Percentiles rank a stretch among this genome's conserved stretches.
phyloP scores from a whole-genome alignment of 2,113 vertebrate genomes.

The Psittacula cyanocephala region DNA sequence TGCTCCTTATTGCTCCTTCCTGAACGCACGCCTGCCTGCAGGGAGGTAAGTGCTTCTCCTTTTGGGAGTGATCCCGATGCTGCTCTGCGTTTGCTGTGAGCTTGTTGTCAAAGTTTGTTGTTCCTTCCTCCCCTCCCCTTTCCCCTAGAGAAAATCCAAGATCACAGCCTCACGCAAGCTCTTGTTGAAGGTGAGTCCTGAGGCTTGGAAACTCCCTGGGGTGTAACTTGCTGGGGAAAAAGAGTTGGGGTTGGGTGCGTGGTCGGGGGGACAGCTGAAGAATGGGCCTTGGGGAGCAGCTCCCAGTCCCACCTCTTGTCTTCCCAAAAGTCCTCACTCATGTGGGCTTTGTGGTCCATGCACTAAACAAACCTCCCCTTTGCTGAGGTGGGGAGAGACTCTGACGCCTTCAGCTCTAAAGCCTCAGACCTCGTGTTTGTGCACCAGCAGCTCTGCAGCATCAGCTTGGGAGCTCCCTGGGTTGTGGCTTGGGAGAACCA shows the following conservation, averaged over 20 bases:
- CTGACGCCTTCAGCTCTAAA: background rate
- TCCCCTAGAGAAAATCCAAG: conserved; percentile 86
- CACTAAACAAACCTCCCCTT: background rate
- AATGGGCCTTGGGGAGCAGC: background rate
- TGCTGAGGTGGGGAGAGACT: background rate
- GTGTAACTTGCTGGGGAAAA: background rate
- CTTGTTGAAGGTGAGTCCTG: conserved; percentile 85
- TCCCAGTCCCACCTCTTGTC: background rate
- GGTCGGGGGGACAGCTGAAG: background rate
- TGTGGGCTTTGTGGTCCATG: conserved; percentile 39
- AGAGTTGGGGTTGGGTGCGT: accelerated
- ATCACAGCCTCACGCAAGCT: conserved; percentile 94
- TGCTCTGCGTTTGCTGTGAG: background rate
- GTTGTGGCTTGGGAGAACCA: background rate
- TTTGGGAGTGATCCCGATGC: accelerated
- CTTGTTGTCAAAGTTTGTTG: background rate
- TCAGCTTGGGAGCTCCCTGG: background rate
- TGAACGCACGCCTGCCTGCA: background rate
- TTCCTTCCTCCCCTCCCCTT: background rate
- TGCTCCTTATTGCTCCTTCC: background rate
- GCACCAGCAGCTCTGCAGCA: background rate
- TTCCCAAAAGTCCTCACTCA: background rate
- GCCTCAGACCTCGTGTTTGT: background rate
- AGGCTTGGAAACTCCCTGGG: conserved; percentile 43
- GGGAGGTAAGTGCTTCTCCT: conserved; percentile 70